A percentile compares a stretch with the other conserved stretches of the same genome.
Evolutionary conservation across 2,797 vertebrate species (phyloP).

Genomic region (Schizopygopsis malacanthus): DNA sequence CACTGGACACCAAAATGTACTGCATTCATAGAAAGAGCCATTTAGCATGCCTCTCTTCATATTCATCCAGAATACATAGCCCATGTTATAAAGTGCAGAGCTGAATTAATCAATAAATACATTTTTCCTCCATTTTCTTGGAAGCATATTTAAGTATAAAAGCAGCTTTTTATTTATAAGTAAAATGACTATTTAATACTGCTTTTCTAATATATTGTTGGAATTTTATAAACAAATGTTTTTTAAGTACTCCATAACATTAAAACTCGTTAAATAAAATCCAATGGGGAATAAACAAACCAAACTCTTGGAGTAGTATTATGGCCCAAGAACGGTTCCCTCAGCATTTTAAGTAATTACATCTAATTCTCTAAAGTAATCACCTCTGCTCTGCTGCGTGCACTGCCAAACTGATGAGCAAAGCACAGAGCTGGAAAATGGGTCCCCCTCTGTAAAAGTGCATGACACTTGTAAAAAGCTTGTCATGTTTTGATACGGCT

Average conservation of each 20-base stretch:
- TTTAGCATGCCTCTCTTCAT: background rate
- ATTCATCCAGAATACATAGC: background rate
- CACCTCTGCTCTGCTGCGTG: conserved; percentile 4
- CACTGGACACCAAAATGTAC: background rate
- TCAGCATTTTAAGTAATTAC: conserved; percentile 50
- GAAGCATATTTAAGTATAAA: background rate
- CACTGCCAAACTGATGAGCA: conserved; percentile 39
- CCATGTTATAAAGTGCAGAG: background rate
- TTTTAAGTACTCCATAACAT: conserved; percentile 3
- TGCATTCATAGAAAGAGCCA: background rate
- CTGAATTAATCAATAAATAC: background rate
- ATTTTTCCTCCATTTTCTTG: background rate
- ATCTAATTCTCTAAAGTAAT: conserved; percentile 49
- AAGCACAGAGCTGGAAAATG: conserved; percentile 37
- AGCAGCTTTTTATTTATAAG: background rate
- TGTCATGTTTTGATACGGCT: conserved; percentile 28
- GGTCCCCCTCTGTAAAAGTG: conserved; percentile 19
- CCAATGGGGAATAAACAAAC: conserved; percentile 45
- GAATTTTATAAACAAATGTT: background rate
- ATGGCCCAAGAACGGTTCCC: conserved; percentile 27
- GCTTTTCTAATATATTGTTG: background rate
- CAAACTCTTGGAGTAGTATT: conserved; percentile 16
- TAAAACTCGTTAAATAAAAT: conserved; percentile 46
- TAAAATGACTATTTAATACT: background rate
- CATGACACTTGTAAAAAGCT: conserved; percentile 47